Conservation (phyloP, 1,140 invertebrate genomes). For the Vollenhovia emeryi region DNA sequence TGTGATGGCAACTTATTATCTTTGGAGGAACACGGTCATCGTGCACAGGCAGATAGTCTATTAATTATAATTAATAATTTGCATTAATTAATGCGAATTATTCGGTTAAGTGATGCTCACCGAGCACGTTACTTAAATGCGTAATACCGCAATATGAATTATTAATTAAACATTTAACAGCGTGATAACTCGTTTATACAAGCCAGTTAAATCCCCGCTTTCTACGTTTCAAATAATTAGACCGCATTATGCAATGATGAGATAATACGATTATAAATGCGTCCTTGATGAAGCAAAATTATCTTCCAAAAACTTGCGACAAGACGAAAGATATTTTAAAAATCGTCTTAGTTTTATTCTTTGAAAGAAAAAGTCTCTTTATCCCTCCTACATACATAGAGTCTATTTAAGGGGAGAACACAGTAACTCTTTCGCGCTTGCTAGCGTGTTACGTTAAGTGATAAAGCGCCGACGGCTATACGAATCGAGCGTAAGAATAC, state of each 20-base stretch:
- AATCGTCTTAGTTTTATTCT: neutral
- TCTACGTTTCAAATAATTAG: neutral
- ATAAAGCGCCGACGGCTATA: conserved; percentile 10
- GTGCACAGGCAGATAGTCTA: neutral
- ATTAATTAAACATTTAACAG: conserved; percentile 40
- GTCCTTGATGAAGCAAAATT: neutral
- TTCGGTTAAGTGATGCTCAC: neutral
- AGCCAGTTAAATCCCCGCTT: neutral
- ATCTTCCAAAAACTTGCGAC: neutral
- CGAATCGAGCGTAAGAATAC: conserved; percentile 26
- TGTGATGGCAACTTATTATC: neutral
- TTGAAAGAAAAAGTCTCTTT: neutral
- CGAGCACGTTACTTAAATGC: neutral
- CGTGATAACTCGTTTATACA: neutral
- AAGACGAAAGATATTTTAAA: neutral
- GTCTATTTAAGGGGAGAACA: neutral
- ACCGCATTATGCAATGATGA: neutral
- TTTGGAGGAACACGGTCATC: neutral
- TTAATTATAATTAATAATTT: conserved; percentile 5
- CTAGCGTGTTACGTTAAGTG: conserved; percentile 6
- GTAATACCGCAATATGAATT: neutral
- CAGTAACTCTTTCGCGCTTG: neutral
- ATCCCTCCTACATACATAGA: neutral
- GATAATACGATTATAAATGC: neutral
- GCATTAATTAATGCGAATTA: neutral